Evolutionary conservation across 2,113 vertebrate genomes (phyloP).

Genomic region (Ornithorhynchus anatinus): DNA sequence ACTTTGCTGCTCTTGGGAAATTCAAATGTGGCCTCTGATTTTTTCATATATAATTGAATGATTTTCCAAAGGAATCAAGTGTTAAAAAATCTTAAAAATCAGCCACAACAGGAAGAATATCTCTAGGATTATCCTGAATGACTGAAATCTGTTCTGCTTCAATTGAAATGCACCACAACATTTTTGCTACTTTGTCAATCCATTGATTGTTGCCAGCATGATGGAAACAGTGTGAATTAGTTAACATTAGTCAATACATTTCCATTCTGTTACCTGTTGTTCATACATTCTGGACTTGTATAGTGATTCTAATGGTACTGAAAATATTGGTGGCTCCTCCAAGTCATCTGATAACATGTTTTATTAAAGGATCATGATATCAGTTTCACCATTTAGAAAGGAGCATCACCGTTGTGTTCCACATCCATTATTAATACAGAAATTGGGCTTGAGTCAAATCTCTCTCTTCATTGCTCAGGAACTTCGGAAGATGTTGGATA

Average conservation of each 20-base stretch:
- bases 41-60: background rate
- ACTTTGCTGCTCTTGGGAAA: slow-evolving; percentile 30
- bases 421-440: background rate
- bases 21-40: background rate
- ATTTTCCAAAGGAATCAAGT: background rate
- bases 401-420: background rate
- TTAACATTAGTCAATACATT: slow-evolving; percentile 63
- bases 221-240: slow-evolving; percentile 59
- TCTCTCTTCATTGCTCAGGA: too few species aligned
- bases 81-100: background rate
- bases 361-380: background rate
- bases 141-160: background rate
- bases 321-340: background rate
- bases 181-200: slow-evolving; percentile 32
- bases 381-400: slow-evolving; percentile 9
- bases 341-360: background rate
- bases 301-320: background rate
- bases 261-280: slow-evolving; percentile 26
- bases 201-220: background rate
- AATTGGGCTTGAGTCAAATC: too few species aligned
- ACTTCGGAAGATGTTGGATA: too few species aligned
- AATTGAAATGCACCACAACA: slow-evolving; percentile 31
- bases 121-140: background rate
- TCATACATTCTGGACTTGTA: background rate
- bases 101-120: background rate